phyloP scores from a whole-genome alignment of 2,888 invertebrate species.

The Lamellibrachia satsuma region DNA sequence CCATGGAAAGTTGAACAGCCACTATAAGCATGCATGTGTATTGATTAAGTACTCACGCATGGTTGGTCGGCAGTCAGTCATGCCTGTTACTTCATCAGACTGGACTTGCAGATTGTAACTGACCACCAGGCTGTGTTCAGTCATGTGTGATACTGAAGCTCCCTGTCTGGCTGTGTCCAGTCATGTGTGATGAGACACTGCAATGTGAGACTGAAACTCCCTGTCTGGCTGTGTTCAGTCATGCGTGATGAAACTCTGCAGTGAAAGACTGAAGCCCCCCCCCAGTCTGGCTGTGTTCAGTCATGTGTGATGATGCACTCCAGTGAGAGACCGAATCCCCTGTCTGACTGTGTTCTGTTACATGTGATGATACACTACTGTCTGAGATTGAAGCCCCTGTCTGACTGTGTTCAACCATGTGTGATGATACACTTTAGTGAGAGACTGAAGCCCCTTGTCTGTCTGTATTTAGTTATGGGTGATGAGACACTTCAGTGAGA shows the following conservation, averaged over 20 bases:
- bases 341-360: no score
- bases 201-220: background rate
- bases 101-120: background rate
- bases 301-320: no score
- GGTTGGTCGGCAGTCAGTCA: background rate
- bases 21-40: background rate
- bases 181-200: background rate
- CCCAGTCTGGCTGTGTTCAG: no score
- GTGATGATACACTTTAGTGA: no score
- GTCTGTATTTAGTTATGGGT: background rate
- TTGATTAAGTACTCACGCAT: background rate
- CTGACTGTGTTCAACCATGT: no score
- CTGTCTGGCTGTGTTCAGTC: background rate
- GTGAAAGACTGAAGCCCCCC: background rate
- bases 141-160: background rate
- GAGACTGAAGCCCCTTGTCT: background rate
- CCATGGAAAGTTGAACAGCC: no score
- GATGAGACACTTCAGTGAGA: background rate
- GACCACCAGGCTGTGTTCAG: background rate
- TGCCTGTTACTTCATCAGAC: background rate
- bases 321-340: no score
- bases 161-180: background rate
- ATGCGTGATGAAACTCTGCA: background rate
- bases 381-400: no score
- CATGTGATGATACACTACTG: no score